A percentile compares a stretch with the other conserved stretches of the same genome.
These are phyloP conservation scores for Typhlichthys subterraneus DNA, from an alignment of 2,797 vertebrate genomes.

Conservation along the genomic window DNA sequence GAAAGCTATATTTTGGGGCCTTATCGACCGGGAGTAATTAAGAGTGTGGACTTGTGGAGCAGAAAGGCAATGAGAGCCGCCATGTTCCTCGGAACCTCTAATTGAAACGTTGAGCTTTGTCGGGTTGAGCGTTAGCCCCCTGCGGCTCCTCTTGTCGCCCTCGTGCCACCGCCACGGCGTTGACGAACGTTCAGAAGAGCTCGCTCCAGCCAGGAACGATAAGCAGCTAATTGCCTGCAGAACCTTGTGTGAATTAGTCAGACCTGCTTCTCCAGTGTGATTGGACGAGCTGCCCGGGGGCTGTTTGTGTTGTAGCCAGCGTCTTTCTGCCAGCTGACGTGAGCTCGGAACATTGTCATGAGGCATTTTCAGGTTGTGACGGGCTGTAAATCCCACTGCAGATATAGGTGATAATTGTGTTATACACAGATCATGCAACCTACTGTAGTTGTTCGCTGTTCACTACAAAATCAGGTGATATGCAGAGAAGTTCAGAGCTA, in stretches of 20 bases:
- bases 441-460: no score
- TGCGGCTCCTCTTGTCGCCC: constrained; percentile 40
- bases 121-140: constrained; percentile 27
- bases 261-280: constrained; percentile 39
- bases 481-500: no score
- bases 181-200: constrained; percentile 62
- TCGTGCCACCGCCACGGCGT: constrained; percentile 34
- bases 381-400: no score
- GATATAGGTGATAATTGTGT: no score
- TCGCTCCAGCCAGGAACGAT: constrained; percentile 57
- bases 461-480: no score
- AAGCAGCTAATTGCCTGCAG: constrained; percentile 71
- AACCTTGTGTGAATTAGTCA: constrained; percentile 60
- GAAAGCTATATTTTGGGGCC: constrained; percentile 47
- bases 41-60: constrained; percentile 48
- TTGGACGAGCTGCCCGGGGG: constrained; percentile 49
- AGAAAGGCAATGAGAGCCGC: constrained; percentile 53
- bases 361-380: no score
- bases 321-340: constrained; percentile 17
- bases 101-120: constrained; percentile 66
- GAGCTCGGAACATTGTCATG: constrained; percentile 1
- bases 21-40: constrained; percentile 66
- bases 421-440: no score
- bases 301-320: constrained; percentile 35
- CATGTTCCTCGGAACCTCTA: constrained; percentile 60